Conservation (phyloP, 2,113 vertebrate genomes). For the Planiliza haematocheilus region DNA sequence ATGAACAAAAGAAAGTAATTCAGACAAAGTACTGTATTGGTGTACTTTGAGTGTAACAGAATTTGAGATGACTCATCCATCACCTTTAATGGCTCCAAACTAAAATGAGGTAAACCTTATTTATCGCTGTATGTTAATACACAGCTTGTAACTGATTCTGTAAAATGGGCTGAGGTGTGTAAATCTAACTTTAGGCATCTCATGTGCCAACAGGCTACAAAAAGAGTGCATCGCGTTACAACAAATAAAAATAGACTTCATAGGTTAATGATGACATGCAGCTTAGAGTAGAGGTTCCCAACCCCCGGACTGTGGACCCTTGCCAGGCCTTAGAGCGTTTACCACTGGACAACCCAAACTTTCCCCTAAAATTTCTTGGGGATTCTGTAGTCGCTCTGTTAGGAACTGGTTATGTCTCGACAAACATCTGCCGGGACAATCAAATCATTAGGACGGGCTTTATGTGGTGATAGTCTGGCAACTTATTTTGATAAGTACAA, state of each 20-base stretch:
- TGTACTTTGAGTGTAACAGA: conserved; percentile 22
- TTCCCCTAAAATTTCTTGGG: too few relatives aligned
- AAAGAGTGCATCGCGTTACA: background rate
- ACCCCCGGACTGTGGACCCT: conserved; percentile 1
- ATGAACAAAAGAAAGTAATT: conserved; percentile 21
- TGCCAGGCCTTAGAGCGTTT: background rate
- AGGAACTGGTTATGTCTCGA: too few relatives aligned
- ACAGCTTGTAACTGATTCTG: background rate
- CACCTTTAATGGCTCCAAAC: conserved; percentile 16
- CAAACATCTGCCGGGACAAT: too few relatives aligned
- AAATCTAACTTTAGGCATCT: conserved; percentile 4
- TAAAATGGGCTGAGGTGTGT: background rate
- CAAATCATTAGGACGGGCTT: too few relatives aligned
- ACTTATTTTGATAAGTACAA: too few relatives aligned
- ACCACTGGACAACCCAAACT: background rate
- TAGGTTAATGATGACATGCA: conserved; percentile 16
- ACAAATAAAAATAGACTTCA: conserved; percentile 23
- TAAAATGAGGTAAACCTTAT: background rate
- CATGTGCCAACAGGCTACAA: conserved; percentile 22
- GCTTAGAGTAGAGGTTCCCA: conserved; percentile 41
- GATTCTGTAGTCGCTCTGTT: too few relatives aligned
- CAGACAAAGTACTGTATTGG: conserved; percentile 18
- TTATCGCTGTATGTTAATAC: conserved; percentile 5
- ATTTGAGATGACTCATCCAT: conserved; percentile 23
- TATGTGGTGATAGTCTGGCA: too few relatives aligned